Evolutionary conservation across 2,113 vertebrate genomes (phyloP).

Genomic region (Probosciger aterrimus): DNA sequence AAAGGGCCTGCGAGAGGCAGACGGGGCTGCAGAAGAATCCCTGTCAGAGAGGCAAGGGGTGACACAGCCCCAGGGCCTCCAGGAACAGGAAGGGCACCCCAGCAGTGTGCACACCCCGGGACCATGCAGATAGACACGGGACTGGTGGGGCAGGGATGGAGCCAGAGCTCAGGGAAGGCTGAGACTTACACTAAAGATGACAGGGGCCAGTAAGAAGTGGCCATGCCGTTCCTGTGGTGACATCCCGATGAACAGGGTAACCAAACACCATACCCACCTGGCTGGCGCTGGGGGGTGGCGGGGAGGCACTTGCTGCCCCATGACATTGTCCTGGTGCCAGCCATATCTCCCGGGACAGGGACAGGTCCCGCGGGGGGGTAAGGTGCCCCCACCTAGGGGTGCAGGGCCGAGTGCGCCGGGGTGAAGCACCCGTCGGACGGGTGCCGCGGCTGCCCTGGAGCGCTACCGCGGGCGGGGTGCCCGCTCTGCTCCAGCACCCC

Average conservation of each 20-base stretch:
- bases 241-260: not conserved
- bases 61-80: not conserved
- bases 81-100: not conserved
- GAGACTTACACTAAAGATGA: not conserved
- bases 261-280: not conserved
- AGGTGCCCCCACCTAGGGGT: not conserved
- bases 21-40: not conserved
- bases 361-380: not conserved
- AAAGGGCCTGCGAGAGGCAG: not conserved
- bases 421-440: not conserved
- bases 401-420: rapidly evolving
- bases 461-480: rapidly evolving
- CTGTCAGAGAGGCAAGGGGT: not conserved
- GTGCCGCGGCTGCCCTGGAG: not conserved
- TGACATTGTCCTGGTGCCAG: not conserved
- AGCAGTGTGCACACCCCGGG: not conserved
- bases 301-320: not conserved
- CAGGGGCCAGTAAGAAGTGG: not conserved
- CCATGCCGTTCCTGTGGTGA: not conserved
- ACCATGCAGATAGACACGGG: not conserved
- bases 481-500: not conserved
- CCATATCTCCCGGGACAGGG: rapidly evolving
- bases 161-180: not conserved
- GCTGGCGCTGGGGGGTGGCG: no score
- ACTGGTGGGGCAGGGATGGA: not conserved